Evolutionary conservation across 1,140 invertebrate species (phyloP), one percentile per base, ranked within the genome.

Genomic region (Vanessa tameamea): DNA sequence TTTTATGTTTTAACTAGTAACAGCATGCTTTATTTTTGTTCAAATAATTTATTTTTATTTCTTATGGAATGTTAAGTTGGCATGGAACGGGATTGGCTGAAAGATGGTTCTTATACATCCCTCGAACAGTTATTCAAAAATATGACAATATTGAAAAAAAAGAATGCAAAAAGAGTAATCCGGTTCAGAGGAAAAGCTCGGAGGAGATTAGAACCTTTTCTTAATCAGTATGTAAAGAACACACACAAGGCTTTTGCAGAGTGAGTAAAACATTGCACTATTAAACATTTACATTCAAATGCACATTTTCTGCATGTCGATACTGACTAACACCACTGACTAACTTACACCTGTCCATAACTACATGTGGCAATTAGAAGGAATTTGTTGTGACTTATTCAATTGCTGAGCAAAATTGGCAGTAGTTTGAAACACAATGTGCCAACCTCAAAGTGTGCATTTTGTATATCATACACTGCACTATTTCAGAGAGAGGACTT

Each of bases 61-160:
- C 81, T 83, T 64, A 82, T 79, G 78, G 77, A 23, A 74, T 75
- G 76, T 69, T 86, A 85, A 87, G 83, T 86, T 83, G 78, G 76
- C 83, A 87, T 88, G 85, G 73, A 80, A 79, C 78, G 78, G 43
- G 73, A 82, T 69, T 79, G 81, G 77, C 81, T 87, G 78, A 84
- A 83, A 77, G 80, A 80, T 73, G 86, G 80, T 74, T 82, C 79
- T 71, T 88, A 82, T 72, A 70, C 74, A 48, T 80, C 71, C 67
- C 72, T 86, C 61, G 82, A 79, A 48, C 69, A 64, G 47, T 47
- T 48, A 48, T 70, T 64, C 57, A 48, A 64, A 70, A 53, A 81
- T 81, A 47, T 59, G 77, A 65, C 82, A 81, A 55, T 68, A 57
- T 8, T 43, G 51, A 84, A 79, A 37, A 81, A 80, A 82, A 85